Percentiles rank a stretch among this genome's conserved stretches.
These are phyloP conservation scores for Crematogaster levior DNA, from an alignment of 2,888 invertebrate genomes.

Conservation along the genomic window DNA sequence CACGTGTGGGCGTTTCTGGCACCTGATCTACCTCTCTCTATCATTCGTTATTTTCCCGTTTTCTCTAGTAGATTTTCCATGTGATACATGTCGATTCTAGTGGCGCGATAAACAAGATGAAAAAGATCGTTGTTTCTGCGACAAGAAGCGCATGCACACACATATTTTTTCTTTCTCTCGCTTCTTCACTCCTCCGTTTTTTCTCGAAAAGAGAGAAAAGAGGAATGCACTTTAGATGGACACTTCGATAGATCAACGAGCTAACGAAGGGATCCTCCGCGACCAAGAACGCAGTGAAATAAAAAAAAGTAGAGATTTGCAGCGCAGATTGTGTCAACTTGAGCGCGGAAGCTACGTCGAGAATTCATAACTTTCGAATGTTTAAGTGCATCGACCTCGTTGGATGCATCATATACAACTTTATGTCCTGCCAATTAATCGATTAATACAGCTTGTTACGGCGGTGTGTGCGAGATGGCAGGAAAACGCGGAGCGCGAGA, in stretches of 20 bases:
- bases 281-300: slow-evolving; percentile 65
- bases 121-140: slow-evolving; percentile 53
- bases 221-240: slow-evolving; percentile 78
- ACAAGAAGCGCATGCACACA: slow-evolving; percentile 34
- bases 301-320: slow-evolving; percentile 74
- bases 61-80: slow-evolving; percentile 45
- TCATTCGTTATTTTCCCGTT: slow-evolving; percentile 34
- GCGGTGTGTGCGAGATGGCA: background rate
- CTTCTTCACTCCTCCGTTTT: slow-evolving; percentile 39
- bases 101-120: slow-evolving; percentile 56
- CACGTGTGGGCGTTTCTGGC: background rate
- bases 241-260: slow-evolving; percentile 75
- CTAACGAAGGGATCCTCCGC: slow-evolving; percentile 42
- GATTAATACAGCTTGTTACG: slow-evolving; percentile 16
- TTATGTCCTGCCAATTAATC: slow-evolving; percentile 11
- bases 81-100: slow-evolving; percentile 52
- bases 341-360: slow-evolving; percentile 78
- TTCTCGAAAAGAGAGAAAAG: slow-evolving; percentile 48
- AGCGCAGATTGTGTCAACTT: slow-evolving; percentile 78
- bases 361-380: slow-evolving; percentile 66
- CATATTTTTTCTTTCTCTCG: slow-evolving; percentile 31
- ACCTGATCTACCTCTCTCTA: background rate
- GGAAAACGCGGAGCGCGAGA: background rate
- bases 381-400: slow-evolving; percentile 15
- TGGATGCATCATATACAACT: background rate